A percentile compares a stretch with the other conserved stretches of the same genome.
phyloP scores from a whole-genome alignment of 2,113 vertebrate species.

The Aegotheles bennettii region DNA sequence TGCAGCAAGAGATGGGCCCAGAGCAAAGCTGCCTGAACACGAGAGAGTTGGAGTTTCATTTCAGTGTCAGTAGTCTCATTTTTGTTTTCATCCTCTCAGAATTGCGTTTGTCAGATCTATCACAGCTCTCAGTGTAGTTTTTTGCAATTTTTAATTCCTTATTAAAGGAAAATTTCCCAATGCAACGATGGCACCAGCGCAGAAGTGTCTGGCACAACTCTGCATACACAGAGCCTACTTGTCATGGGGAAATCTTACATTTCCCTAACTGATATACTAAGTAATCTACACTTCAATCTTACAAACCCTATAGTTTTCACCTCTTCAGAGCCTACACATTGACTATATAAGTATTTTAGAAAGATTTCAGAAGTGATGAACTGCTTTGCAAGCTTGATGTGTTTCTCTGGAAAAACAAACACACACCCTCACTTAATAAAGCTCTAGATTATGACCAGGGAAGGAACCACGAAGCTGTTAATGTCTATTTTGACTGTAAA shows the following conservation, averaged over 20 bases:
- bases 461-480: not conserved
- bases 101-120: not conserved
- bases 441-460: not conserved
- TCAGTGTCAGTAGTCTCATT: not conserved
- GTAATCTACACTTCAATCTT: not conserved
- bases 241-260: not conserved
- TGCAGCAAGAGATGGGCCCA: fast-evolving
- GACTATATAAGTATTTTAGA: not conserved
- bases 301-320: not conserved
- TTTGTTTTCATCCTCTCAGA: not conserved
- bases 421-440: not conserved
- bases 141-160: slow-evolving; percentile 14
- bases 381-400: not conserved
- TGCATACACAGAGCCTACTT: not conserved
- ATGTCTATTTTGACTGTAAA: not conserved
- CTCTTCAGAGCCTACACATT: fast-evolving
- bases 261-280: not conserved
- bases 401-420: not conserved
- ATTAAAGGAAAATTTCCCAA: not conserved
- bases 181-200: fast-evolving
- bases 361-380: not conserved
- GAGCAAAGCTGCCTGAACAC: not conserved
- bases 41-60: no score
- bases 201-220: not conserved
- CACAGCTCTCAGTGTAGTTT: not conserved